Conservation (phyloP, 2,113 vertebrate genomes). For the Protobothrops flavoviridis region DNA sequence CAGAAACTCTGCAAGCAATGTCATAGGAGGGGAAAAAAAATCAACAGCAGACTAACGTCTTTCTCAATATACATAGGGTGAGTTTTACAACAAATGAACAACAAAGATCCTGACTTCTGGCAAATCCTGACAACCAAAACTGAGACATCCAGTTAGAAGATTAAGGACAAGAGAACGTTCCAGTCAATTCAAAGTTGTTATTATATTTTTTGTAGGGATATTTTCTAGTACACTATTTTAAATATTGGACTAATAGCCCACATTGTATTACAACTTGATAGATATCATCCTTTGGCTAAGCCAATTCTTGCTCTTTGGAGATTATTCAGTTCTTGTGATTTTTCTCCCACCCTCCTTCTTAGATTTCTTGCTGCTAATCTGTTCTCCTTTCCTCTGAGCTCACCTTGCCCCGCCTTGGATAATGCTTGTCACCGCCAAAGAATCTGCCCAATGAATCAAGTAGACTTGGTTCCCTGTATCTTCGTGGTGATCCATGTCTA, state of each 20-base stretch:
- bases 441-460: conserved; percentile 96
- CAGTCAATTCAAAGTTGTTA: not conserved
- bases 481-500: conserved; percentile 77
- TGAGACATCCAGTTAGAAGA: not conserved
- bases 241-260: conserved; percentile 25
- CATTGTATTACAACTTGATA: conserved; percentile 20
- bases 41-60: conserved; percentile 38
- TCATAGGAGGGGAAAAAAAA: not conserved
- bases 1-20: conserved; percentile 20
- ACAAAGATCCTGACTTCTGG: conserved; percentile 14
- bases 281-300: conserved; percentile 33
- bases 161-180: not conserved
- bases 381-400: conserved; percentile 78
- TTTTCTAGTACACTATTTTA: not conserved
- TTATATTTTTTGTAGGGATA: not conserved
- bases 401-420: conserved; percentile 95
- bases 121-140: conserved; percentile 38
- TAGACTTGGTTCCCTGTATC: conserved; percentile 89
- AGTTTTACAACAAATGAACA: not conserved
- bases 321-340: conserved; percentile 33
- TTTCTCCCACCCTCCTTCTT: conserved; percentile 54
- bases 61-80: conserved; percentile 3
- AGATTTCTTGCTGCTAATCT: conserved; percentile 53
- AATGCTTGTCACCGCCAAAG: conserved; percentile 93
- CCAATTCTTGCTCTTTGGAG: conserved; percentile 61